A percentile compares a stretch with the other conserved stretches of the same genome.
Evolutionary conservation across 2,888 invertebrate species (phyloP).

Genomic region (Eudemis profundana): DNA sequence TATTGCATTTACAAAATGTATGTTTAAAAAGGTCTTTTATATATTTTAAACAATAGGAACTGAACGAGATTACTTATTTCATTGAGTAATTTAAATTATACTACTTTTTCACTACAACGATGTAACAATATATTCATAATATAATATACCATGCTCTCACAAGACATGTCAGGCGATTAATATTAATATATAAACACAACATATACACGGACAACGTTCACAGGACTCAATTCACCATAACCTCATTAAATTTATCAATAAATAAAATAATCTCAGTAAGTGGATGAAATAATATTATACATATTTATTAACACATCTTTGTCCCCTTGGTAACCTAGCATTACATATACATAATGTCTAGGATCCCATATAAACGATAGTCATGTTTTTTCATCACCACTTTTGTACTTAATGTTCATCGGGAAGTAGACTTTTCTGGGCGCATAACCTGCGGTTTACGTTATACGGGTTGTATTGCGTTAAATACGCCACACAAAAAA

Average conservation of each 20-base stretch:
- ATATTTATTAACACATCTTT: neutral
- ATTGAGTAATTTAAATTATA: constrained; percentile 55
- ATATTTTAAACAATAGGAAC: constrained; percentile 45
- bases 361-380: no score
- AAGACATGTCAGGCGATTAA: constrained; percentile 75
- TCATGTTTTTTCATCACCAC: no score
- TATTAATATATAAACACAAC: constrained; percentile 67
- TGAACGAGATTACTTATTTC: constrained; percentile 75
- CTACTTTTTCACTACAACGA: constrained; percentile 11
- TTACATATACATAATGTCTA: no score
- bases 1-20: constrained; percentile 72
- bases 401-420: no score
- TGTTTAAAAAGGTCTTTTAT: constrained; percentile 63
- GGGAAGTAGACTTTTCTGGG: no score
- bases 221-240: constrained; percentile 49
- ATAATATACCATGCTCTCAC: constrained; percentile 71
- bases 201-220: constrained; percentile 69
- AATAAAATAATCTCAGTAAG: constrained; percentile 79
- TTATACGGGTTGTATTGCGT: no score
- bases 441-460: no score
- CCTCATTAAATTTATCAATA: constrained; percentile 56
- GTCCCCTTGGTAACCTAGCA: no score
- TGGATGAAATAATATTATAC: constrained; percentile 53
- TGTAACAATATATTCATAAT: constrained; percentile 33
- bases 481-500: no score